Conservation (phyloP, 2,797 vertebrate genomes). For the Gobio occitaniae region DNA sequence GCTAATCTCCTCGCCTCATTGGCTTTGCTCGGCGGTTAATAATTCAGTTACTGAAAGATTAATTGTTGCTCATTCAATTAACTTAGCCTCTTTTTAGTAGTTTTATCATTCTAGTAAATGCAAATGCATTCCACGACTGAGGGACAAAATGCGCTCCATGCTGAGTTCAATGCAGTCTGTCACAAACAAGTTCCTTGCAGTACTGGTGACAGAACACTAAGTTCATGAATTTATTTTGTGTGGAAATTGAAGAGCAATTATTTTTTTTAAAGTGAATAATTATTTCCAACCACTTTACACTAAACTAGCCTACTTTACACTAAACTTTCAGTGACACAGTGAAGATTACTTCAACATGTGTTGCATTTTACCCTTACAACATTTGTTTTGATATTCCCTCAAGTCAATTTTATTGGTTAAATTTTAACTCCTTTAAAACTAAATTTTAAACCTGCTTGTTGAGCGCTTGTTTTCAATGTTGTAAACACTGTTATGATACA, state of each 20-base stretch:
- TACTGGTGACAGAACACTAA: conserved; percentile 7
- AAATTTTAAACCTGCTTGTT: neutral
- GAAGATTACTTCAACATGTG: neutral
- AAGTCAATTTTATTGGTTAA: neutral
- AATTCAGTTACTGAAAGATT: conserved; percentile 67
- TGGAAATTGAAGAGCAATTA: conserved; percentile 1
- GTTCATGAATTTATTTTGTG: conserved; percentile 22
- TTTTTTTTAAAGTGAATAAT: neutral
- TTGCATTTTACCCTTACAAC: neutral
- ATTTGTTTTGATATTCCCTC: neutral
- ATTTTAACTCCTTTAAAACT: neutral
- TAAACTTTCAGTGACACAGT: neutral
- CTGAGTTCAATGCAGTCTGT: conserved; percentile 49
- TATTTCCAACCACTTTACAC: conserved; percentile 42
- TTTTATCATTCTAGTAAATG: conserved; percentile 56
- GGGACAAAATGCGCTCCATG: conserved; percentile 27
- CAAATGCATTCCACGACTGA: conserved; percentile 49
- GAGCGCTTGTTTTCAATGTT: neutral
- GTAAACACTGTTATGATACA: neutral
- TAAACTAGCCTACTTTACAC: neutral
- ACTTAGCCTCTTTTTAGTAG: conserved; percentile 50
- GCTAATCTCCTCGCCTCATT: conserved; percentile 75
- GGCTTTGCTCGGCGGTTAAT: conserved; percentile 62
- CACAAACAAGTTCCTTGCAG: conserved; percentile 51
- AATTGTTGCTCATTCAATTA: conserved; percentile 66